phyloP scores from a whole-genome alignment of 2,113 vertebrate species.

The Sander vitreus region DNA sequence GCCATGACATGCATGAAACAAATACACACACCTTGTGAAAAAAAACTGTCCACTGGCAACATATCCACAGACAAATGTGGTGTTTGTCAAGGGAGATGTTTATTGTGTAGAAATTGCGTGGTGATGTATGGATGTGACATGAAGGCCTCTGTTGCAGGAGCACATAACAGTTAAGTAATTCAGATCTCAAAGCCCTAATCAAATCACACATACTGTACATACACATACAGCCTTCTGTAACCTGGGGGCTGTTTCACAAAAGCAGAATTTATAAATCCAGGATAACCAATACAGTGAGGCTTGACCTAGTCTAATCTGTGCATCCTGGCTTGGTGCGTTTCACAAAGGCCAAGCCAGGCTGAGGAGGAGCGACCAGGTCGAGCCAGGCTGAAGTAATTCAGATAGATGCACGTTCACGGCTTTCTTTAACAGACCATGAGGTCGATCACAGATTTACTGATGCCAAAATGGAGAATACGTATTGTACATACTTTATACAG shows the following conservation, averaged over 20 bases:
- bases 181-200: conserved; percentile 20
- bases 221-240: background rate
- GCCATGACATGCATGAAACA: conserved; percentile 21
- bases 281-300: too few species aligned
- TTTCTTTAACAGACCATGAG: too few species aligned
- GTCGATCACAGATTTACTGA: too few species aligned
- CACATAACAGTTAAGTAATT: conserved; percentile 11
- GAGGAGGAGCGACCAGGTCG: too few species aligned
- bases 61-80: conserved; percentile 19
- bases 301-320: too few species aligned
- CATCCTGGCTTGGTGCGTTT: too few species aligned
- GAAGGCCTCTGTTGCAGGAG: conserved; percentile 1
- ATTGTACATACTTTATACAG: too few species aligned
- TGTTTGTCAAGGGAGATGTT: conserved; percentile 27
- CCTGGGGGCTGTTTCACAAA: background rate
- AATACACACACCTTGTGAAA: conserved; percentile 20
- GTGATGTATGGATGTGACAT: conserved; percentile 19
- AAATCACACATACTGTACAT: background rate
- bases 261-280: too few species aligned
- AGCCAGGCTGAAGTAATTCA: too few species aligned
- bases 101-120: conserved; percentile 19
- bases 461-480: too few species aligned
- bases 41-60: conserved; percentile 19
- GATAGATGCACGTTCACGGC: too few species aligned
- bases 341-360: too few species aligned